phyloP scores from a whole-genome alignment of 2,113 vertebrate genomes.

The Diphyllodes magnificus region DNA sequence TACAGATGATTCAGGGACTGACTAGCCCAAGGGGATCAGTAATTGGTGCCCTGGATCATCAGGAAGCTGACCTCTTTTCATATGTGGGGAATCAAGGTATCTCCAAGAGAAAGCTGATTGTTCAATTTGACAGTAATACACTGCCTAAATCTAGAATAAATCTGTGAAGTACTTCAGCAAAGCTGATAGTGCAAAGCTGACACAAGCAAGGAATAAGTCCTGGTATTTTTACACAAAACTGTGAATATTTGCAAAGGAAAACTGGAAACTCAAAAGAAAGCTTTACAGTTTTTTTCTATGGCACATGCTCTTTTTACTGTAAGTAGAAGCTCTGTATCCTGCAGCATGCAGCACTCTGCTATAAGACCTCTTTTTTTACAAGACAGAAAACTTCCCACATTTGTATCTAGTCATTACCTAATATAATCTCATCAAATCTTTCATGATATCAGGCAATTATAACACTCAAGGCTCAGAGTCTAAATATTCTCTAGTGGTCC shows the following conservation, averaged over 20 bases:
- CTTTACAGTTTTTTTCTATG: not conserved
- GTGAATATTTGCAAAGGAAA: not conserved
- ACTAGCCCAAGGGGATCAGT: not conserved
- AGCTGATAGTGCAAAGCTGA: not conserved
- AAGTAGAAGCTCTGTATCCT: not conserved
- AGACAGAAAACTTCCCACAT: not conserved
- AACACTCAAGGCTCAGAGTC: not conserved
- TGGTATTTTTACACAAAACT: not conserved
- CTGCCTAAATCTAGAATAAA: not conserved
- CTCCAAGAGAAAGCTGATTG: not conserved
- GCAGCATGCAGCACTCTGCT: not conserved
- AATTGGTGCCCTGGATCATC: not conserved
- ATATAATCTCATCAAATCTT: slow-evolving; percentile 11
- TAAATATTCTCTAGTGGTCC: slow-evolving; percentile 5
- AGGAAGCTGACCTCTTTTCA: not conserved
- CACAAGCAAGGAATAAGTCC: not conserved
- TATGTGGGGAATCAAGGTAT: not conserved
- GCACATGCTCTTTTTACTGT: not conserved
- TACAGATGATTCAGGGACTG: not conserved
- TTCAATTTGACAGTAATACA: not conserved
- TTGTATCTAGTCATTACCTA: not conserved
- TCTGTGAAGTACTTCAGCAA: not conserved
- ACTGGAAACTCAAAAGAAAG: not conserved
- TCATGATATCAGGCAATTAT: slow-evolving; percentile 8
- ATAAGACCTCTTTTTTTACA: not conserved